Evolutionary conservation across 2,113 vertebrate species (phyloP), one percentile per base, ranked within the genome.

Genomic region (Indicator maculatus): DNA sequence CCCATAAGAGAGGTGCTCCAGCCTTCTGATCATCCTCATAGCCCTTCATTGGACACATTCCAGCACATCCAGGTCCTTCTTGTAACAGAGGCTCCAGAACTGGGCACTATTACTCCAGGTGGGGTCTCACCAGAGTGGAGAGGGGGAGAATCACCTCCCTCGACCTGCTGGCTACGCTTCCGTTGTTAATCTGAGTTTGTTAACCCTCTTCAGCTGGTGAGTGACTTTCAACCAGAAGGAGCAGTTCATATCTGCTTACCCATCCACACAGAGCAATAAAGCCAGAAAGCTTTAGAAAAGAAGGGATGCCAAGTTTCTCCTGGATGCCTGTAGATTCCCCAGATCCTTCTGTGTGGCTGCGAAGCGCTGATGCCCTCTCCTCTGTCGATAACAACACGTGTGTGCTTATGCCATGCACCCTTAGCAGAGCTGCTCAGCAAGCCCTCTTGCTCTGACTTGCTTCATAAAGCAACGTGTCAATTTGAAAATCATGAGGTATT

Each of bases 401-500:
- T 59, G 44, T 77, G 53, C 71, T 88, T 45, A 28, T 67, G 63
- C 82, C 66, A 44, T 76, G 59, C 50, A 69, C 17, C 39, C 33
- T n/a, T 56, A 75, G 63, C 47, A 80, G 89, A 95, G 50, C 71
- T 71, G 70, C 92, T 95, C 90, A 86, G 71, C 81, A 96, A 86
- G 41, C 58, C 69, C 83, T 95, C 56, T 85, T 95, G 93, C 86
- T 95, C 90, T 96, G 88, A 92, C 97, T 97, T 96, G 76, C 65
- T 96, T 96, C 90, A 90, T 92, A 94, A 97, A 97, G 67, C 93
- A 94, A 84, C 7, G 74, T 17, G 91, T 94, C 96, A 93, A 93
- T 97, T 97, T 96, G 97, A 97, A 97, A 97, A 97, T 96, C 96
- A 97, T 97, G 97, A 97, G 96, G 92, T 96, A 97, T 98, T 98